phyloP scores from a whole-genome alignment of 1,140 invertebrate genomes.

The Zaprionus inermis region DNA sequence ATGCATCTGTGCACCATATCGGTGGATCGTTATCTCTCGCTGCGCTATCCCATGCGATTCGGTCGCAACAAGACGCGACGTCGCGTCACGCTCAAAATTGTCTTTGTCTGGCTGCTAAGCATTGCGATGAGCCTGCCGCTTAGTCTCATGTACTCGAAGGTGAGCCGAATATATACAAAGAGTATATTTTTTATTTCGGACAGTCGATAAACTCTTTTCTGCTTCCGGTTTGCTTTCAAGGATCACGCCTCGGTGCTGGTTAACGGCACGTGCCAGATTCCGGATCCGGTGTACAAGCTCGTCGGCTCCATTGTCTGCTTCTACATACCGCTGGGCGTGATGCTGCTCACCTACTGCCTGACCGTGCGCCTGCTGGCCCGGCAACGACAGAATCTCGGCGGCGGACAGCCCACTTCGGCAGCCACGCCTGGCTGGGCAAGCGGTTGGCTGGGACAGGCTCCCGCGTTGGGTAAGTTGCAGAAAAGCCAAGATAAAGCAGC shows the following conservation, averaged over 20 bases:
- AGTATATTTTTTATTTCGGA: neutral
- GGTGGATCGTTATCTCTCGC: constrained; percentile 94
- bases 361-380: constrained; percentile 93
- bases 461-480: constrained; percentile 85
- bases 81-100: constrained; percentile 94
- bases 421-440: constrained; percentile 85
- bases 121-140: constrained; percentile 95
- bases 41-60: constrained; percentile 94
- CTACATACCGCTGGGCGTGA: constrained; percentile 97
- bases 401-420: constrained; percentile 73
- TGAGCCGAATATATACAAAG: constrained; percentile 68
- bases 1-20: constrained; percentile 98
- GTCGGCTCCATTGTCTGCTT: constrained; percentile 97
- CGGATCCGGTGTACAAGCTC: constrained; percentile 94
- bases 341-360: constrained; percentile 96
- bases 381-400: constrained; percentile 90
- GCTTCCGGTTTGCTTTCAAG: constrained; percentile 85
- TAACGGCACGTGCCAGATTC: constrained; percentile 92
- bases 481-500: neutral
- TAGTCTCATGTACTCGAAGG: constrained; percentile 94
- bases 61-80: constrained; percentile 94
- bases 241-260: constrained; percentile 92
- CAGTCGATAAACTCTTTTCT: constrained; percentile 13
- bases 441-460: constrained; percentile 87
- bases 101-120: constrained; percentile 95